These are phyloP conservation scores for Crossocerus cetratus DNA, from an alignment of 2,888 invertebrate species.

Conservation along the genomic window DNA sequence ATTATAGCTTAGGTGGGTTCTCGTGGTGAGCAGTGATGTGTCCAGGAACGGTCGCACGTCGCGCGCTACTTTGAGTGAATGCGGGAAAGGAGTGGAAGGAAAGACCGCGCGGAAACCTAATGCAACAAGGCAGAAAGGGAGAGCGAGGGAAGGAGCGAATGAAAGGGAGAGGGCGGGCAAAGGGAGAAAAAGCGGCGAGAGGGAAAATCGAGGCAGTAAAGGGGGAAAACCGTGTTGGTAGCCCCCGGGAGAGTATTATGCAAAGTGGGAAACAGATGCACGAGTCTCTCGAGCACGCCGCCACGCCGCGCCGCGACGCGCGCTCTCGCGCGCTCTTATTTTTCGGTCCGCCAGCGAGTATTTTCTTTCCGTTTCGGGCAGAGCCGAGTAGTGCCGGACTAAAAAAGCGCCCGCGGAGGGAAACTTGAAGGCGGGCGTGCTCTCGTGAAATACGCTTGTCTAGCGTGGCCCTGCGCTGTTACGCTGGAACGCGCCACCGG, in stretches of 20 bases:
- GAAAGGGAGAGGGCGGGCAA: slow-evolving; percentile 24
- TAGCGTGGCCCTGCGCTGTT: slow-evolving; percentile 21
- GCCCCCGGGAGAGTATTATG: slow-evolving; percentile 62
- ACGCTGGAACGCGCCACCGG: slow-evolving; percentile 20
- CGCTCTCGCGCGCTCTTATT: slow-evolving; percentile 47
- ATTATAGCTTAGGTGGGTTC: too few species aligned
- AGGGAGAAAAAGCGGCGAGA: slow-evolving; percentile 28
- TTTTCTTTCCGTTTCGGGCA: slow-evolving; percentile 35
- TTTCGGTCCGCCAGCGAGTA: slow-evolving; percentile 41
- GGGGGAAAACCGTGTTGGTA: slow-evolving; percentile 35
- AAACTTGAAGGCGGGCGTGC: not conserved
- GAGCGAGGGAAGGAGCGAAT: not conserved
- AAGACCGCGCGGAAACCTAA: too few species aligned
- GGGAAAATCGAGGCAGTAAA: slow-evolving; percentile 19
- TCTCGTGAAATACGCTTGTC: slow-evolving; percentile 32
- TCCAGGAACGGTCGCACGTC: too few species aligned
- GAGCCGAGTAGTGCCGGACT: slow-evolving; percentile 6
- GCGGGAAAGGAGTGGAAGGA: slow-evolving; percentile 5
- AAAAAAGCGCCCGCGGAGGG: slow-evolving; percentile 1
- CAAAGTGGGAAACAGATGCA: slow-evolving; percentile 69
- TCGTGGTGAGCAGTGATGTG: too few species aligned
- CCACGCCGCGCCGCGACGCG: slow-evolving; percentile 5
- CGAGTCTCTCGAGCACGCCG: slow-evolving; percentile 52
- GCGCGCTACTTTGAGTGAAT: too few species aligned
- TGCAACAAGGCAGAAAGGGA: slow-evolving; percentile 13